Conservation (phyloP, 2,113 vertebrate genomes). For the Pycnonotus jocosus region DNA sequence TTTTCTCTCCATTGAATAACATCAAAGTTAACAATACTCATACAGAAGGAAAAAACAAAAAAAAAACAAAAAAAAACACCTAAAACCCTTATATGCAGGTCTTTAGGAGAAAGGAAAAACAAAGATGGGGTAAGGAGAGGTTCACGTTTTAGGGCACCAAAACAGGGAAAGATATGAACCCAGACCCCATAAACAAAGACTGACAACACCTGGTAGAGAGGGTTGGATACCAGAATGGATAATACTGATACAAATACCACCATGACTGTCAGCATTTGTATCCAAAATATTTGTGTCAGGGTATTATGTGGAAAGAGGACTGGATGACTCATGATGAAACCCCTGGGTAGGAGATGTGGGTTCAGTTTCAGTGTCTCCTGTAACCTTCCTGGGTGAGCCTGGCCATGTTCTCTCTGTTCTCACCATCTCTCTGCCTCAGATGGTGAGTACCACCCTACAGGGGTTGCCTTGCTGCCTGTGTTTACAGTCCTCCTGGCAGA, state of each 20-base stretch:
- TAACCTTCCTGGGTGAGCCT: not conserved
- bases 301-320: not conserved
- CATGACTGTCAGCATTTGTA: not conserved
- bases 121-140: not conserved
- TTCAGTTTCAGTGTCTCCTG: not conserved
- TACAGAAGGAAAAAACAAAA: not conserved
- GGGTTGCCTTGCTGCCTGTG: fast-evolving
- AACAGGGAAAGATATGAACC: not conserved
- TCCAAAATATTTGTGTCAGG: not conserved
- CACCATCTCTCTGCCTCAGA: not conserved
- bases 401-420: not conserved
- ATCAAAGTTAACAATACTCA: not conserved
- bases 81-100: too few species aligned
- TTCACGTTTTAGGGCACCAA: not conserved
- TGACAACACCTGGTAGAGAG: not conserved
- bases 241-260: not conserved
- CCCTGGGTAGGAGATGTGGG: fast-evolving
- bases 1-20: not conserved
- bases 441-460: not conserved
- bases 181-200: not conserved
- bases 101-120: not conserved
- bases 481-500: not conserved
- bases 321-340: not conserved
- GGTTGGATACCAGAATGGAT: not conserved
- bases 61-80: too few species aligned